Conservation (phyloP, 2,113 vertebrate genomes). For the Rhabdornis inornatus region DNA sequence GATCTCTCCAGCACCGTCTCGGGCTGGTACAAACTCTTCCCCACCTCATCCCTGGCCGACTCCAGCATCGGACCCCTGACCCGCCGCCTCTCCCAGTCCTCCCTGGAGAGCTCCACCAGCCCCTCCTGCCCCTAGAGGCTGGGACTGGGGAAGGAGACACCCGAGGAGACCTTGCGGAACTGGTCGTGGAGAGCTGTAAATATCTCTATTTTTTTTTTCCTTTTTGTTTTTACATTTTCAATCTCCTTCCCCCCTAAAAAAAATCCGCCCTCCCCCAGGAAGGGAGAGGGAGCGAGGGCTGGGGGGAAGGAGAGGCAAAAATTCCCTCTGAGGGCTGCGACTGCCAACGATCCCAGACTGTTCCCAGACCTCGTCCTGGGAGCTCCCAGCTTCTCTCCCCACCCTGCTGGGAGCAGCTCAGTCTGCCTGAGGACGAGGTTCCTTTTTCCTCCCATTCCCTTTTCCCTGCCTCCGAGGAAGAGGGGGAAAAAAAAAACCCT, state of each 20-base stretch:
- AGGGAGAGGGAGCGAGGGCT: background rate
- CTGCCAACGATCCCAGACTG: background rate
- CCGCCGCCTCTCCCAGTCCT: slow-evolving; percentile 95
- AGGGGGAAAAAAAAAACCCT: background rate
- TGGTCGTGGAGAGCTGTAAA: slow-evolving; percentile 65
- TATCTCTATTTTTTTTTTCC: background rate
- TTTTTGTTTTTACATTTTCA: background rate
- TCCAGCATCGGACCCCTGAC: slow-evolving; percentile 91
- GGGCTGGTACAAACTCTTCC: slow-evolving; percentile 99
- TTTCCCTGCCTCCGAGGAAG: background rate
- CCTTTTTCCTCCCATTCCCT: background rate
- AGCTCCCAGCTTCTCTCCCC: background rate
- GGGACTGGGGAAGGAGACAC: background rate
- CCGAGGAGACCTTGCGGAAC: background rate
- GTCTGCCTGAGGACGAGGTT: background rate
- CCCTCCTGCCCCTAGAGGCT: slow-evolving; percentile 86
- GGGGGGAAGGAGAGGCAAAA: background rate
- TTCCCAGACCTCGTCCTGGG: background rate
- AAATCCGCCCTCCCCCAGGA: background rate
- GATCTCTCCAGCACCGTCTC: slow-evolving; percentile 85
- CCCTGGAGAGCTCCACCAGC: slow-evolving; percentile 95
- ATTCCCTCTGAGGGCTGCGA: background rate
- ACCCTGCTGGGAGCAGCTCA: background rate
- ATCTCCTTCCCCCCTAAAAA: background rate
- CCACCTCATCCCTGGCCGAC: slow-evolving; percentile 95